These are phyloP conservation scores for Patagioenas fasciata DNA, from an alignment of 2,113 vertebrate species.

Conservation along the genomic window DNA sequence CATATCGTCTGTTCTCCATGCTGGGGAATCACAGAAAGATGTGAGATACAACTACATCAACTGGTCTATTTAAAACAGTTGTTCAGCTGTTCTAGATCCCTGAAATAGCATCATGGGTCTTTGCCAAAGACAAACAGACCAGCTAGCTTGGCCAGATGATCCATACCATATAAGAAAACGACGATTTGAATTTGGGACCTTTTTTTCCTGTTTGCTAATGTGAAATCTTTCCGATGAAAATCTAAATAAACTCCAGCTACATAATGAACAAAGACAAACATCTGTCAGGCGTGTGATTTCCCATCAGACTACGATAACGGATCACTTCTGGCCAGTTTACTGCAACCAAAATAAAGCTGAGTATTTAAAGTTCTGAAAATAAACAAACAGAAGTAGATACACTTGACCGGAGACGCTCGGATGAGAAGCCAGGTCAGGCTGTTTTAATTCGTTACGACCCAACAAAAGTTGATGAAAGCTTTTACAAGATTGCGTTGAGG, in stretches of 20 bases:
- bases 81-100: not conserved
- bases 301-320: constrained; percentile 37
- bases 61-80: not conserved
- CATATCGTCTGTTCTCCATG: not conserved
- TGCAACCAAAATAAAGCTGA: constrained; percentile 62
- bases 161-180: not conserved
- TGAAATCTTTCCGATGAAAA: not conserved
- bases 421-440: constrained; percentile 30
- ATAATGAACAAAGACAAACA: constrained; percentile 57
- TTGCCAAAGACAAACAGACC: not conserved
- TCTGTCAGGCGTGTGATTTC: constrained; percentile 29
- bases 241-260: constrained; percentile 41
- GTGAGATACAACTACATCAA: not conserved
- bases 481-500: constrained; percentile 21
- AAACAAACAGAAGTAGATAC: constrained; percentile 65
- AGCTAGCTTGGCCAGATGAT: not conserved
- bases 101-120: not conserved
- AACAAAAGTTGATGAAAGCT: constrained; percentile 52
- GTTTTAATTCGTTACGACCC: constrained; percentile 47
- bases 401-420: constrained; percentile 58
- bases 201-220: not conserved
- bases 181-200: not conserved
- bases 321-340: constrained; percentile 59
- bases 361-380: constrained; percentile 65
- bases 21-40: not conserved